A percentile compares a stretch with the other conserved stretches of the same genome.
phyloP scores from a whole-genome alignment of 2,797 vertebrate species.

The Brotula barbata region DNA sequence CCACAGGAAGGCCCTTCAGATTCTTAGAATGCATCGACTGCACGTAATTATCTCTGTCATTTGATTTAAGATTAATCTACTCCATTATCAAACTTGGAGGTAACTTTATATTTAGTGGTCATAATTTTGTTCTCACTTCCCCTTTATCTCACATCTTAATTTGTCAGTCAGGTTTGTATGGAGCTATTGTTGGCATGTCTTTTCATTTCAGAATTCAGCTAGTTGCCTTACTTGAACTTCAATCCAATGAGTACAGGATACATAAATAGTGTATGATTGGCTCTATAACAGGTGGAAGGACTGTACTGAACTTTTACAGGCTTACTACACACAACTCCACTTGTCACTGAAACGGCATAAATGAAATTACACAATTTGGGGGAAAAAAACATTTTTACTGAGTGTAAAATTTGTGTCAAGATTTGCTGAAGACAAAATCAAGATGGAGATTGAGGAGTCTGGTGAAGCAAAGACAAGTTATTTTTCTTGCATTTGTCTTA shows the following conservation, averaged over 20 bases:
- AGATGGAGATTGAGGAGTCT: conserved; percentile 78
- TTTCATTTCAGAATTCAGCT: neutral
- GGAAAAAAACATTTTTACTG: no score
- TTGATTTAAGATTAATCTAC: no score
- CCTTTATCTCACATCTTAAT: no score
- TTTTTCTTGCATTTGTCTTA: neutral
- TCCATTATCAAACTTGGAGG: no score
- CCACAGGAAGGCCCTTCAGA: no score
- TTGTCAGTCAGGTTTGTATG: neutral
- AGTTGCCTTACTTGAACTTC: conserved; percentile 39
- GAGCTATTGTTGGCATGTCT: no score
- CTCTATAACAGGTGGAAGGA: conserved; percentile 61
- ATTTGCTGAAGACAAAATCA: conserved; percentile 67
- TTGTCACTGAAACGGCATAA: neutral
- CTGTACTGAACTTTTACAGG: conserved; percentile 26
- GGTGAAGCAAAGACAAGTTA: conserved; percentile 75
- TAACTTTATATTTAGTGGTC: no score
- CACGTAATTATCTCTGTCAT: no score
- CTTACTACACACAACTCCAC: conserved; percentile 19
- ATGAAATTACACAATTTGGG: no score
- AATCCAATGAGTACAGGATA: conserved; percentile 46
- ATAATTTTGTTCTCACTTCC: no score
- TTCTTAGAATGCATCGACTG: no score
- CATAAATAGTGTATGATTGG: conserved; percentile 74
- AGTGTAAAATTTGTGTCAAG: conserved; percentile 21